Evolutionary conservation across 2,797 vertebrate species (phyloP), one percentile per base, ranked within the genome.

Genomic region (Chaetodon trifasciatus): DNA sequence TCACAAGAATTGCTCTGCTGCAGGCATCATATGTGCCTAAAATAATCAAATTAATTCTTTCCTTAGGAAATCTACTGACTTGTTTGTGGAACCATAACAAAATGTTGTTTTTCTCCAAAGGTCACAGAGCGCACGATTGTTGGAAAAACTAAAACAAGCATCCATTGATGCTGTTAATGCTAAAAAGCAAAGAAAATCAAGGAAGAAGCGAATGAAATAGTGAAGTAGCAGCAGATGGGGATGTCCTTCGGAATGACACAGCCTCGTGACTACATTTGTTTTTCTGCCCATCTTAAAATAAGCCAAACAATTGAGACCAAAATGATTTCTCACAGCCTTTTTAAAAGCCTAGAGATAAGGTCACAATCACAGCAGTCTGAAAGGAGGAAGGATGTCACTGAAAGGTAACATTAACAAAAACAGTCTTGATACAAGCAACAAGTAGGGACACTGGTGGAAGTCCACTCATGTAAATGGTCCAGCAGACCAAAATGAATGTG

Each of bases 1-100:
- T 96, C 95, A 96, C 95, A 96, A 96, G 96, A 93, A 93, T 91
- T 89, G 89, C 93, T 93, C 90, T 78, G 93, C 95, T 94, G 89
- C 85, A 89, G 96, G 95, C 93, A 84, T 76, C 87, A 93, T 92
- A 92, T 95, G 92, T 94, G 94, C 93, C 92, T 94, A 90, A 94
- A 95, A 96, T 96, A 96, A 96, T 96, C 90, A 70, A 92, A 95
- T 96, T 91, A 95, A 94, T 95, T 92, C 86, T 86, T 88, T 91
- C 90, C 88, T 80, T 70, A 86, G 90, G 90, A 93, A 94, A 94
- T 89, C 86, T 77, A 57, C 87, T 87, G 86, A 84, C 88, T 91
- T 91, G 93, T 96, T 96, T 95, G 92, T 94, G 92, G 90, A 92
- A 88, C 92, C 84, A 94, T 94, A 95, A 94, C 88, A 93, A 93